These are phyloP conservation scores for Lepidonotus clava DNA, from an alignment of 2,888 invertebrate genomes.

Conservation along the genomic window DNA sequence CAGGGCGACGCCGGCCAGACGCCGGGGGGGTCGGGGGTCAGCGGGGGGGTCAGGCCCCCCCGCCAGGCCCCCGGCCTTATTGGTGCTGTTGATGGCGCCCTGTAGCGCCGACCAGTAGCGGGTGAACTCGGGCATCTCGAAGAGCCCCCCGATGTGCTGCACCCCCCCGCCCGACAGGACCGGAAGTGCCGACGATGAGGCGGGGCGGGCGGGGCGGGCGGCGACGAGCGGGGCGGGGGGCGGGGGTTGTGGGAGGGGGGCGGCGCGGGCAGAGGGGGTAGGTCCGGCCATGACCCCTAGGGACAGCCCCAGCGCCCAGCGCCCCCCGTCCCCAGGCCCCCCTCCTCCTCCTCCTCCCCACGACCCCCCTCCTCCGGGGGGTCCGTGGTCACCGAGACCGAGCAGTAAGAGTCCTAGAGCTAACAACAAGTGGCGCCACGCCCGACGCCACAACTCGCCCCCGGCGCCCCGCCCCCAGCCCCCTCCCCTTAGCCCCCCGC, in stretches of 20 bases:
- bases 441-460: neutral
- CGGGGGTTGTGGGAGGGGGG: neutral
- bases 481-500: too few relatives aligned
- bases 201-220: neutral
- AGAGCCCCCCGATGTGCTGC: neutral
- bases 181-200: neutral
- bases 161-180: neutral
- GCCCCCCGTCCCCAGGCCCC: neutral
- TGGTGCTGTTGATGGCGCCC: neutral
- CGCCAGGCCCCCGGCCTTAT: neutral
- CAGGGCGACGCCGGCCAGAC: neutral
- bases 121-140: neutral
- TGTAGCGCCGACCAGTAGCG: constrained; percentile 25
- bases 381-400: neutral
- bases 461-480: neutral
- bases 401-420: neutral
- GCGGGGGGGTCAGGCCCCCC: neutral
- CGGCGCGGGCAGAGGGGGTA: neutral
- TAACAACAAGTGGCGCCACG: constrained; percentile 11
- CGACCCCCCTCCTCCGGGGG: neutral
- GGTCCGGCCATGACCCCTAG: neutral
- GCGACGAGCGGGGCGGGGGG: neutral
- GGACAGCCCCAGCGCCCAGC: neutral
- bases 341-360: neutral
- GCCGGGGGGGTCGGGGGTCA: neutral